Evolutionary conservation across 2,113 vertebrate genomes (phyloP).

Genomic region (Antidorcas marsupialis): DNA sequence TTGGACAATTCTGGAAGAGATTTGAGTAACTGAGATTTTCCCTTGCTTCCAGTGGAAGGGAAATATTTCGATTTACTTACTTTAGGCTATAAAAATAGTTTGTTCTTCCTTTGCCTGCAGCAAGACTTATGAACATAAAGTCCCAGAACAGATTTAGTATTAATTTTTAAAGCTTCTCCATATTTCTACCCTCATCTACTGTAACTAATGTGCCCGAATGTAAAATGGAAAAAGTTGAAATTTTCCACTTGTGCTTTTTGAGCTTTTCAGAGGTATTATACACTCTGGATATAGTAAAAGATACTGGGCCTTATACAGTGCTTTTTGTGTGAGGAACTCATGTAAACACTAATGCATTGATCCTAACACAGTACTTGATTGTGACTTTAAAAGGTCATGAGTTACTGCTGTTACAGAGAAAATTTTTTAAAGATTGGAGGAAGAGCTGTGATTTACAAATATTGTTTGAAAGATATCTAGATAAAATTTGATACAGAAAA

Average conservation of each 20-base stretch:
- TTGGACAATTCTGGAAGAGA: background rate
- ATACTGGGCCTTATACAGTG: slow-evolving; percentile 55
- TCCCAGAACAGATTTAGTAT: slow-evolving; percentile 50
- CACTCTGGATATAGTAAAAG: slow-evolving; percentile 66
- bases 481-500: slow-evolving; percentile 26
- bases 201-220: slow-evolving; percentile 49
- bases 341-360: slow-evolving; percentile 74
- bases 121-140: slow-evolving; percentile 48
- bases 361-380: slow-evolving; percentile 74
- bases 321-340: slow-evolving; percentile 63
- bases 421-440: background rate
- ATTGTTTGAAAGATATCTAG: slow-evolving; percentile 42
- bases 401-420: slow-evolving; percentile 58
- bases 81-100: slow-evolving; percentile 42
- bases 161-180: slow-evolving; percentile 46
- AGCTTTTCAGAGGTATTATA: slow-evolving; percentile 66
- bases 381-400: slow-evolving; percentile 75
- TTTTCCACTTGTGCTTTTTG: slow-evolving; percentile 63
- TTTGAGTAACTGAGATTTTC: background rate
- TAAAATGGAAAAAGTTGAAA: slow-evolving; percentile 59
- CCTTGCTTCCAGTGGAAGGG: slow-evolving; percentile 5
- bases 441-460: slow-evolving; percentile 36
- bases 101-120: slow-evolving; percentile 41
- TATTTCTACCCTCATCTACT: slow-evolving; percentile 11
- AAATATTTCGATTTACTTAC: slow-evolving; percentile 28